Evolutionary conservation across 2,113 vertebrate genomes (phyloP).

Genomic region (Hemiprocne comata): DNA sequence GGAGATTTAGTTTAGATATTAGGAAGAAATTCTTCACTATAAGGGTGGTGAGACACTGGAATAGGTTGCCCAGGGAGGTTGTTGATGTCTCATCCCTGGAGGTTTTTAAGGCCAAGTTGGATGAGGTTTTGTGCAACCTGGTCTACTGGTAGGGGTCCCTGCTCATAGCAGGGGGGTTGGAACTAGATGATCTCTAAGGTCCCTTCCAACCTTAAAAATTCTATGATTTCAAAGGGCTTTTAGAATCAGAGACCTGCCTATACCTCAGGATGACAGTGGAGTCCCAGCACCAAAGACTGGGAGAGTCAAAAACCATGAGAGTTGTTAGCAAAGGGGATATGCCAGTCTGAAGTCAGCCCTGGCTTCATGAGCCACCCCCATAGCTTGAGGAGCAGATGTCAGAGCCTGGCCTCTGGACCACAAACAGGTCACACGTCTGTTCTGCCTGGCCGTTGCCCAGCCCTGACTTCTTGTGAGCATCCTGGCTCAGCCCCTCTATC

Average conservation of each 20-base stretch:
- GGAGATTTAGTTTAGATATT: no score
- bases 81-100: no score
- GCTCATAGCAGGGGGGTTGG: no score
- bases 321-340: background rate
- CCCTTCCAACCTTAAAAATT: no score
- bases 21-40: no score
- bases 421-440: background rate
- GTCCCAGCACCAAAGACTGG: background rate
- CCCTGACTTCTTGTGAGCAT: background rate
- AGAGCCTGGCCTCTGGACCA: background rate
- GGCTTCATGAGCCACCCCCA: background rate
- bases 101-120: no score
- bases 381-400: background rate
- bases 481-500: background rate
- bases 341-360: background rate
- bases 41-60: no score
- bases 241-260: background rate
- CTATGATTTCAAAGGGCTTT: background rate
- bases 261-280: background rate
- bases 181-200: no score
- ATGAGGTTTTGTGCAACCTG: no score
- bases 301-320: rapidly evolving
- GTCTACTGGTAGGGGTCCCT: no score
- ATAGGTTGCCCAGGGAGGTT: no score
- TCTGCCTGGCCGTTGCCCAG: background rate